Evolutionary conservation across 2,888 invertebrate species (phyloP), one percentile per base, ranked within the genome.

Genomic region (Callimorpha dominula): DNA sequence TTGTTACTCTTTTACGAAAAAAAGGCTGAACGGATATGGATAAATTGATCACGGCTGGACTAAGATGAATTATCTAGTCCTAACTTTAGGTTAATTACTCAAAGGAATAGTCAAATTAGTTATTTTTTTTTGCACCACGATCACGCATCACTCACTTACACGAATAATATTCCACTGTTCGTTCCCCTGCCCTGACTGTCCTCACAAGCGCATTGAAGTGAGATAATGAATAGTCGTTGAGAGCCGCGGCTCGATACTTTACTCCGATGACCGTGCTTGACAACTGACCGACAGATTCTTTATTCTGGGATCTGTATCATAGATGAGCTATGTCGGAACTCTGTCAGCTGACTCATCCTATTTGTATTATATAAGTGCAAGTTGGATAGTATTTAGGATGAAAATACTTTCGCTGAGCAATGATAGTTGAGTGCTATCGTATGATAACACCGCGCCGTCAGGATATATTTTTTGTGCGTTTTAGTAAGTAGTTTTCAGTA

Each of bases 211-310:
- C 60, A 14, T 31, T 60, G 31, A 31, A 31, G 31, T 60, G 5
- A 14, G 14, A 31, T 57, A 31, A 57, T 60, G 31, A 31, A 31
- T 31, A 7, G 20, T 60, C 31, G 14, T 31, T 12, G 14, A 60
- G 31, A 31, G 60, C 20, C 31, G 31, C 31, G 31, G 31, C 31
- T 60, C 60, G 31, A 60, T 60, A 31, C 60, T 31, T 60, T 31
- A 60, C 60, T 2, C 11, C 50, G 50, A 43, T 67, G 66, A 67
- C 40, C 70, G 70, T 68, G 63, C 50, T 73, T 64, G 76, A 78
- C 73, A 79, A 57, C 75, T 78, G 81, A 73, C 31, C 62, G 81
- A 80, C 81, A 68, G 73, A 81, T 74, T 80, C 70, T 80, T 72
- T 79, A 79, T 80, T 76, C 78, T 76, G 69, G 62, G 70, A 72